Evolutionary conservation across 2,888 invertebrate species (phyloP).

Genomic region (Dastarcus helophoroides): DNA sequence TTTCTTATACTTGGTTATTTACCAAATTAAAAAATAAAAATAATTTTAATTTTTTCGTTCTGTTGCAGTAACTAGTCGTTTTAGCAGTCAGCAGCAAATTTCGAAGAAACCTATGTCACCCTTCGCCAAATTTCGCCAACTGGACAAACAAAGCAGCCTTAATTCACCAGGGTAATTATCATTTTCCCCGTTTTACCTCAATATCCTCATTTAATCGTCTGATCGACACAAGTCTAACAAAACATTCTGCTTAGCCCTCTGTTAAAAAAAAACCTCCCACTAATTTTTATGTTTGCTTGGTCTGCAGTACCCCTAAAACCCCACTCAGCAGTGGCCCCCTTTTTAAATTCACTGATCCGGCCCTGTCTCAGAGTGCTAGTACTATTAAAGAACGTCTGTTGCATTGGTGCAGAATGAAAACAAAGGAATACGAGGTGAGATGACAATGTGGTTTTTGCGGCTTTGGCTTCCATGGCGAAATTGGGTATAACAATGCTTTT

Average conservation of each 20-base stretch:
- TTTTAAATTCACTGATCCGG: slow-evolving; percentile 87
- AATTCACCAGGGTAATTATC: slow-evolving; percentile 61
- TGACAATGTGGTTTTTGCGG: neutral
- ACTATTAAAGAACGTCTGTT: slow-evolving; percentile 94
- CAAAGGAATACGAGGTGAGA: slow-evolving; percentile 90
- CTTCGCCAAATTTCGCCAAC: slow-evolving; percentile 84
- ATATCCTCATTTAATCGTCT: neutral
- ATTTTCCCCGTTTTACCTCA: neutral
- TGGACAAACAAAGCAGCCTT: slow-evolving; percentile 73
- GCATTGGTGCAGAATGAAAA: slow-evolving; percentile 95
- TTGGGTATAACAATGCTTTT: no score
- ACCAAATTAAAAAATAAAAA: no score
- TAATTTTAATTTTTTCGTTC: no score
- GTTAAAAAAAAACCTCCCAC: neutral
- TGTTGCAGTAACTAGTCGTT: slow-evolving; percentile 28
- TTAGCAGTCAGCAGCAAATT: slow-evolving; percentile 25
- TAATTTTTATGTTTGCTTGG: slow-evolving; percentile 19
- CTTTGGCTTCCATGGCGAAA: neutral
- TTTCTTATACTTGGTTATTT: no score
- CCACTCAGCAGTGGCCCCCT: slow-evolving; percentile 57
- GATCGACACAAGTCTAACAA: neutral
- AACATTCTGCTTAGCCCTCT: neutral
- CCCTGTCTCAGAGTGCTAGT: slow-evolving; percentile 81
- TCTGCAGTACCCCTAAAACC: slow-evolving; percentile 60
- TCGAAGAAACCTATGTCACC: slow-evolving; percentile 67